Base-by-base conservation (phyloP, 2,113 vertebrate species). In the Percina caprodes region DNA sequence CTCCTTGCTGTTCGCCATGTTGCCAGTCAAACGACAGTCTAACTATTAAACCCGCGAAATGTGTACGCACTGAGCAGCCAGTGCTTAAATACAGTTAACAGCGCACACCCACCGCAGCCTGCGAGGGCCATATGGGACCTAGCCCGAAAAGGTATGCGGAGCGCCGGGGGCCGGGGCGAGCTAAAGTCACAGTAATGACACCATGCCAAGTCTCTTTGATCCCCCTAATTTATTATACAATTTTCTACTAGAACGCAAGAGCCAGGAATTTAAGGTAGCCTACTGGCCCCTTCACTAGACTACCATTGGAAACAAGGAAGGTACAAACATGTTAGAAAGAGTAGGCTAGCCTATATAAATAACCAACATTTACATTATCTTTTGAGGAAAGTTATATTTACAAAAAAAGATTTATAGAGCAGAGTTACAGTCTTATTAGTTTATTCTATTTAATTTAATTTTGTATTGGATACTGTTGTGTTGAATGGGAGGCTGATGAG, bases 111-210 rank as follows among this genome's bases (percentile, higher is more conserved):
- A 83, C 82, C 46, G 9, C 59, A 60, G 48, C 35, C 21, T 35
- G 23, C 2, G 23, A 33, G 62, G 52, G n/a, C 33, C 24, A 21
- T n/a, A 10, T 0, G 69, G 68, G 80, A 80, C 80, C 48, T 69
- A 70, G 39, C 39, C 55, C 56, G 23, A 35, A 33, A 42, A 88
- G 89, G 85, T 88, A 92, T 94, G 87, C 68, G 55, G 74, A 77
- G 78, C 69, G 86, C 88, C 74, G 8, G 59, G 66, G 92, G 81
- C 65, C 58, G 16, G 0, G 72, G 16, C 21, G 56, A 39, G 45
- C 68, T 69, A 82, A 65, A 88, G 89, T 77, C 74, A 12, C 69
- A 23, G n/a, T 91, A 89, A 92, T 91, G 74, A 89, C 81, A 88
- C 46, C 60, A n/a, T 87, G 87, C 71, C 74, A 86, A 56, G 13